Base-by-base conservation (phyloP, 1,140 invertebrate genomes). In the Eubasilissa regina region DNA sequence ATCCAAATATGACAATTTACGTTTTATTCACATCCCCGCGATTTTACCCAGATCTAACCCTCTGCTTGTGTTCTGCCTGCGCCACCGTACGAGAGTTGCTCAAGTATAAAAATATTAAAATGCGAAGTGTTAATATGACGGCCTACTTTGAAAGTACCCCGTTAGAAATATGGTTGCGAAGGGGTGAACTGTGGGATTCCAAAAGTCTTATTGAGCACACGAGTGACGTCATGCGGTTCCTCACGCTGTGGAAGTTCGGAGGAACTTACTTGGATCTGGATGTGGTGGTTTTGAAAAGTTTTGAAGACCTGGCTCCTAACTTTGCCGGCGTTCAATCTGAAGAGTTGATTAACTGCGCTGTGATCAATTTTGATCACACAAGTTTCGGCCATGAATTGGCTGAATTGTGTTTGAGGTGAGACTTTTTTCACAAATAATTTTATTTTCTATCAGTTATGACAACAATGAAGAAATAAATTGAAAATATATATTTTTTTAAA, bases 251-350 rank as follows among this genome's bases (percentile, higher is more conserved):
- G 90, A 91, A 91, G 82, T 91, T 88, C n/a, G 91, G 91, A 21
- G 92, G 92, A 0, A 90, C 90, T 47, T 92, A 92, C 81, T 80
- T 92, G 17, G 95, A 96, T 81, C 85, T 95, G 76, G 95, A 96
- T 84, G 91, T 95, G 0, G 90, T 96, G 8, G 89, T 95, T 1
- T 90, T 90, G 4, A 93, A 91, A 80, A 90, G 88, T 21, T 85
- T 94, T 47, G 89, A 92, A 56, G 84, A 89, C 13, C 84, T 94
- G 15, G 87, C 85, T 0, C 85, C 84, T 0, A 93, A 94, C 85
- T 94, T 92, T 0, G 91, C 91, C 10, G 93, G 94, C 11, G 13
- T 1, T 12, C 58, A 62, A 85, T 91, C 90, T 6, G 87, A 87
- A 66, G 85, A 86, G 0, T 84, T 89, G 25, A 88, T 95, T 6